Evolutionary conservation across 2,797 vertebrate species (phyloP).

Genomic region (Avahi laniger): DNA sequence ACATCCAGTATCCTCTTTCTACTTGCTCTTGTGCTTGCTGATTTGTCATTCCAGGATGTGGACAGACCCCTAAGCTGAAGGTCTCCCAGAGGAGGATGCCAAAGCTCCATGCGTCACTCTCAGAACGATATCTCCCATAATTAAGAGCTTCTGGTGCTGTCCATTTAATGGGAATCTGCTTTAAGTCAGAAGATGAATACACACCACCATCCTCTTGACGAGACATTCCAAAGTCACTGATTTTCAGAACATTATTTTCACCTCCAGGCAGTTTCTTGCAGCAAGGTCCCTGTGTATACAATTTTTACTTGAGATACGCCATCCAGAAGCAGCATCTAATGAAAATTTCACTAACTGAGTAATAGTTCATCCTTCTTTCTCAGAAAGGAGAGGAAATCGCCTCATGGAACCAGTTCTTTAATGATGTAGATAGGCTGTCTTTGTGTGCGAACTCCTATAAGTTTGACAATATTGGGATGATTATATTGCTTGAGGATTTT

Average conservation of each 20-base stretch:
- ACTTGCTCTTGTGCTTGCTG: constrained; percentile 96
- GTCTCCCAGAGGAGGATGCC: constrained; percentile 97
- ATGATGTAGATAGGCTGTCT: constrained; percentile 96
- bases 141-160: constrained; percentile 97
- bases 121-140: constrained; percentile 95
- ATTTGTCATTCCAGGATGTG: constrained; percentile 97
- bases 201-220: constrained; percentile 95
- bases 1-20: constrained; percentile 95
- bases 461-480: constrained; percentile 94
- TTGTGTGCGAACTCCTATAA: constrained; percentile 93
- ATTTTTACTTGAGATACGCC: constrained; percentile 94
- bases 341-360: constrained; percentile 93
- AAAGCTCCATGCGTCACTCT: constrained; percentile 96
- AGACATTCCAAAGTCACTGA: constrained; percentile 98
- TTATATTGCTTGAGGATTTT: constrained; percentile 96
- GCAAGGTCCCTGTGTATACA: constrained; percentile 96
- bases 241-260: constrained; percentile 94
- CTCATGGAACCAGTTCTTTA: constrained; percentile 94
- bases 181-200: constrained; percentile 96
- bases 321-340: constrained; percentile 95
- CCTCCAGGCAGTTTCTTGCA: constrained; percentile 94
- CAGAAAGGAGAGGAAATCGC: constrained; percentile 94
- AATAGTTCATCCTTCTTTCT: constrained; percentile 97
- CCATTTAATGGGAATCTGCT: constrained; percentile 98
- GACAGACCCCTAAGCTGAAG: constrained; percentile 96